Base-by-base conservation (phyloP, 2,113 vertebrate genomes). In the Saguinus midas region DNA sequence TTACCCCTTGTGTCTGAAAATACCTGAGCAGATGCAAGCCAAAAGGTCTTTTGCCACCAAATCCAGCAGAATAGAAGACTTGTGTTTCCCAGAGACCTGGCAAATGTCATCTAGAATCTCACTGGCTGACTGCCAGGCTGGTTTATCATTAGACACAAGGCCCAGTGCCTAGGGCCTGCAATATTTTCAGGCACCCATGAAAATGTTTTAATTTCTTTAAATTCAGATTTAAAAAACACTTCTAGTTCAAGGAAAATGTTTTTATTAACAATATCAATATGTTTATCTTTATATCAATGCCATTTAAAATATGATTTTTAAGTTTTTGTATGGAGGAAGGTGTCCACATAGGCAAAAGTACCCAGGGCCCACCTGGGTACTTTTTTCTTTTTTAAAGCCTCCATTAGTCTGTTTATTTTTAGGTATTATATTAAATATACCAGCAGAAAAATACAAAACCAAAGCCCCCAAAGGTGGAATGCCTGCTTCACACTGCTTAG, bases 341-440 rank as follows among this genome's bases (percentile, higher is more conserved):
- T 48, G n/a, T 80, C n/a, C 48, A 55, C 45, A 52, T 14, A 55
- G 3, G 17, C 45, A 32, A 40, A 61, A 21, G 16, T n/a, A 35
- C 13, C 52, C 29, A 45, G 55, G 40, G 29, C 27, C 55, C 5
- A 20, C 13, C 52, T 52, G 52, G 52, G 52, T 52, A 17, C 50
- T 16, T 50, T 50, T 50, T 50, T 50, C 50, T 50, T 50, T 50
- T 50, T 50, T 50, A 90, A 94, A 40, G 25, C 48, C 81, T 84
- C 70, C 37, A 58, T 68, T 27, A 37, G 64, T 68, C 57, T 70
- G 27, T 92, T 96, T 91, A 95, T 94, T 94, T 95, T 95, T 81
- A 94, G 87, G 37, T 66, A 80, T 85, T 52, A n/a, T 72, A 64
- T 95, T 95, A 98, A 95, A 95, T 68, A 96, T 88, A 43, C 61